A percentile compares a stretch with the other conserved stretches of the same genome.
phyloP scores from a whole-genome alignment of 2,797 vertebrate species.

The Melanotaenia boesemani region DNA sequence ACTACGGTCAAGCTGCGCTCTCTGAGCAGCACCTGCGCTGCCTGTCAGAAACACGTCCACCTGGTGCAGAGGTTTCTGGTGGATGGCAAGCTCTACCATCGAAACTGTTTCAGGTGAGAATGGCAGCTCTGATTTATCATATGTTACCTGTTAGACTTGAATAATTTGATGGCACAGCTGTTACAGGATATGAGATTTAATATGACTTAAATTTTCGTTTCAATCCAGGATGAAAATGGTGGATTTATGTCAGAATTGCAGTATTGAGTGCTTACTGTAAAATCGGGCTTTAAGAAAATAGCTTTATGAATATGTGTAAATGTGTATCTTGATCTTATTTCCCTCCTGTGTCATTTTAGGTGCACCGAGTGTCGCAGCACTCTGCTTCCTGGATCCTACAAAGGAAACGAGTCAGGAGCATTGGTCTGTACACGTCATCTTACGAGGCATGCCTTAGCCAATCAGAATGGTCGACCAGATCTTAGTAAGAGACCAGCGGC shows the following conservation, averaged over 20 bases:
- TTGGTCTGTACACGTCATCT: conserved; percentile 91
- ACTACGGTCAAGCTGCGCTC: conserved; percentile 49
- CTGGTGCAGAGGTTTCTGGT: conserved; percentile 95
- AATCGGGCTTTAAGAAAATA: too few relatives aligned
- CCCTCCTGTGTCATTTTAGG: conserved; percentile 74
- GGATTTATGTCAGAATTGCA: too few relatives aligned
- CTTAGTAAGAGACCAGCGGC: conserved; percentile 67
- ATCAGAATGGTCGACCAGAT: conserved; percentile 81
- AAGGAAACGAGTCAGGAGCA: conserved; percentile 84
- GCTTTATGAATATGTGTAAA: neutral
- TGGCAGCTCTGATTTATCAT: neutral
- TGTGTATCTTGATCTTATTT: neutral
- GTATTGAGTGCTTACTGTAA: too few relatives aligned
- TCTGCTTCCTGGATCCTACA: conserved; percentile 93
- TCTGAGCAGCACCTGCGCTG: conserved; percentile 86
- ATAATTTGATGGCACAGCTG: too few relatives aligned
- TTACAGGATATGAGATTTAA: neutral
- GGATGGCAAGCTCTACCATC: conserved; percentile 95
- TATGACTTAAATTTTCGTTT: too few relatives aligned
- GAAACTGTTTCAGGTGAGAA: conserved; percentile 97
- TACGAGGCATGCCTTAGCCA: conserved; percentile 71
- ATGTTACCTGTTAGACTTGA: too few relatives aligned
- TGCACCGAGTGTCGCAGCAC: conserved; percentile 94
- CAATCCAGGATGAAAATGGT: too few relatives aligned
- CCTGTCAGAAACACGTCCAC: conserved; percentile 94